Evolutionary conservation across 2,888 invertebrate genomes (phyloP).

Genomic region (Anagyrus pseudococci): DNA sequence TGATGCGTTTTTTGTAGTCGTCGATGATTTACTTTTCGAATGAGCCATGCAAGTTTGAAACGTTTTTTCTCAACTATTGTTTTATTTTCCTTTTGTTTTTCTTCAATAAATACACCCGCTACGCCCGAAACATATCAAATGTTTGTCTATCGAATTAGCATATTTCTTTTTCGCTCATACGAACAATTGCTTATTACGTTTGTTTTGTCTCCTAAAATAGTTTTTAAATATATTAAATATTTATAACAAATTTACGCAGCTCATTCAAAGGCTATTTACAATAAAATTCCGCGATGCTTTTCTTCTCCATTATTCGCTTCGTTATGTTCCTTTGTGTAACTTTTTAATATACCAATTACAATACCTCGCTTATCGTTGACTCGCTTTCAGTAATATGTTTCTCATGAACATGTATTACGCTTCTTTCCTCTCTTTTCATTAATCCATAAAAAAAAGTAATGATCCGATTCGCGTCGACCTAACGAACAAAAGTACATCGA

Average conservation of each 20-base stretch:
- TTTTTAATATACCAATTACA: constrained; percentile 6
- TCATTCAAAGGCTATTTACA: constrained; percentile 31
- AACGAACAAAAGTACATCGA: constrained; percentile 32
- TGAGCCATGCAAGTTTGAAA: constrained; percentile 21
- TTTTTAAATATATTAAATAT: constrained; percentile 33
- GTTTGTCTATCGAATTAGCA: constrained; percentile 1
- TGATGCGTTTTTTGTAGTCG: not conserved
- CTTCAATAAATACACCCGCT: constrained; percentile 8
- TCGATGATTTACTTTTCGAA: constrained; percentile 14
- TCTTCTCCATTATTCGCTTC: constrained; percentile 5
- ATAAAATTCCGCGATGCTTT: constrained; percentile 22
- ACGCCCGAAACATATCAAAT: constrained; percentile 21
- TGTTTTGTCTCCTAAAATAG: constrained; percentile 5
- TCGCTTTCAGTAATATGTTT: constrained; percentile 19
- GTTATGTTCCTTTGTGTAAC: not conserved
- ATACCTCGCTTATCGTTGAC: constrained; percentile 3
- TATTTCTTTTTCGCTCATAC: not conserved
- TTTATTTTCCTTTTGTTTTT: too few species aligned
- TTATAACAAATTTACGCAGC: constrained; percentile 32
- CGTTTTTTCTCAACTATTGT: too few species aligned
- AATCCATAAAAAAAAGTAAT: constrained; percentile 1
- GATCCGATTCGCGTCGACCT: constrained; percentile 9
- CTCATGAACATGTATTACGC: constrained; percentile 23
- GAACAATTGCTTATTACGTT: constrained; percentile 21
- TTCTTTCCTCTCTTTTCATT: not conserved